Conservation (phyloP, 2,113 vertebrate species). For the Melanotaenia duboulayi region DNA sequence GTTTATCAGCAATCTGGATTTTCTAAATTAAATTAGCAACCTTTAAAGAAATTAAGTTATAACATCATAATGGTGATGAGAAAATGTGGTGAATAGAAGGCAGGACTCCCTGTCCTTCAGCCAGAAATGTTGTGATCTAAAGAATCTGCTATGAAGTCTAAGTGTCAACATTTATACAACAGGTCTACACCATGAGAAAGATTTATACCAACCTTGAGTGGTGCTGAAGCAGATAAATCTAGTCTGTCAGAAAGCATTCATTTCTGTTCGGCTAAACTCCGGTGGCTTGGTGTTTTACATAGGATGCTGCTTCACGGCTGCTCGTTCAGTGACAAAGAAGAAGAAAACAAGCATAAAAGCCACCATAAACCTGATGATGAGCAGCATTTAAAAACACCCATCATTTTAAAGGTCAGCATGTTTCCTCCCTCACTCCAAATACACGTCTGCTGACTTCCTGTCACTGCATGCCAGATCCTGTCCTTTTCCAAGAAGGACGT, state of each 20-base stretch:
- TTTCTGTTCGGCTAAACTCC: background rate
- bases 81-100: too few relatives aligned
- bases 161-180: background rate
- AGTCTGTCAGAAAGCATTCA: conserved; percentile 14
- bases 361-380: background rate
- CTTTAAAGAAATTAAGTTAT: too few relatives aligned
- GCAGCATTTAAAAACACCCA: background rate
- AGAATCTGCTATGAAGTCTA: background rate
- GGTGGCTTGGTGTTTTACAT: background rate
- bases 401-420: background rate
- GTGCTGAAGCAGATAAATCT: background rate
- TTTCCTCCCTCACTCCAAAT: background rate
- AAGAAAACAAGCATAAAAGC: conserved; percentile 3
- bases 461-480: too few relatives aligned
- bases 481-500: background rate
- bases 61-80: too few relatives aligned
- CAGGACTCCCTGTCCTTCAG: background rate
- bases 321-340: background rate
- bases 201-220: background rate
- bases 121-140: background rate
- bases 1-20: conserved; percentile 6
- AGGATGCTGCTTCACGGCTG: background rate
- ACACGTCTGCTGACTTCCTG: background rate
- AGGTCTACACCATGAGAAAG: background rate
- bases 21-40: too few relatives aligned